Evolutionary conservation across 2,888 invertebrate genomes (phyloP).

Genomic region (Brachypalpus laphriformis): DNA sequence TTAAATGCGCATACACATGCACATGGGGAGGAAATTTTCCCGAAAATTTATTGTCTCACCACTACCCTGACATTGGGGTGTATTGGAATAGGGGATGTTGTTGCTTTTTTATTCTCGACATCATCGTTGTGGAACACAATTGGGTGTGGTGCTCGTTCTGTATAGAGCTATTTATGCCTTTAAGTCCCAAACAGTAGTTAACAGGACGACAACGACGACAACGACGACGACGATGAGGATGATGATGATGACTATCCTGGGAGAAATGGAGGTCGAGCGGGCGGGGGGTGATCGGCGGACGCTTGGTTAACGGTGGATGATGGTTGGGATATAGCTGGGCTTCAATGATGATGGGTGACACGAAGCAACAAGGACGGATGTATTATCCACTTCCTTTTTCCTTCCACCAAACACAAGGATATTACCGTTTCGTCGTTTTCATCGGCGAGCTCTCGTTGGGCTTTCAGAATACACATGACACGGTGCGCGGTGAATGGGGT

Average conservation of each 20-base stretch:
- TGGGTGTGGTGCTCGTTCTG: constrained; percentile 69
- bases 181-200: constrained; percentile 65
- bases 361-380: constrained; percentile 84
- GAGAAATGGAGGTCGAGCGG: constrained; percentile 23
- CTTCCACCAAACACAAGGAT: constrained; percentile 84
- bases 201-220: constrained; percentile 37
- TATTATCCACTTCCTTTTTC: constrained; percentile 84
- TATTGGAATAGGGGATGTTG: constrained; percentile 39
- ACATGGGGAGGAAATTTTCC: constrained; percentile 67
- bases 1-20: constrained; percentile 71
- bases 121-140: constrained; percentile 65
- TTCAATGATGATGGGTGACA: constrained; percentile 80
- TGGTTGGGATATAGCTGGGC: constrained; percentile 68
- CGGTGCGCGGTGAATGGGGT: constrained; percentile 11
- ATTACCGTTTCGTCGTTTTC: constrained; percentile 83
- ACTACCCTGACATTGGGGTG: constrained; percentile 61
- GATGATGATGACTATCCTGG: constrained; percentile 37
- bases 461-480: constrained; percentile 66
- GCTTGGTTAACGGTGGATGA: constrained; percentile 73
- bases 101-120: no score
- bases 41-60: constrained; percentile 70
- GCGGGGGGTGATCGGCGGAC: constrained; percentile 45
- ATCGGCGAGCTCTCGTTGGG: constrained; percentile 74
- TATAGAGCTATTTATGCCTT: constrained; percentile 73
- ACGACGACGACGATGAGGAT: constrained; percentile 41